Conservation (phyloP, 1,140 invertebrate genomes). For the Bombyx mandarina region DNA sequence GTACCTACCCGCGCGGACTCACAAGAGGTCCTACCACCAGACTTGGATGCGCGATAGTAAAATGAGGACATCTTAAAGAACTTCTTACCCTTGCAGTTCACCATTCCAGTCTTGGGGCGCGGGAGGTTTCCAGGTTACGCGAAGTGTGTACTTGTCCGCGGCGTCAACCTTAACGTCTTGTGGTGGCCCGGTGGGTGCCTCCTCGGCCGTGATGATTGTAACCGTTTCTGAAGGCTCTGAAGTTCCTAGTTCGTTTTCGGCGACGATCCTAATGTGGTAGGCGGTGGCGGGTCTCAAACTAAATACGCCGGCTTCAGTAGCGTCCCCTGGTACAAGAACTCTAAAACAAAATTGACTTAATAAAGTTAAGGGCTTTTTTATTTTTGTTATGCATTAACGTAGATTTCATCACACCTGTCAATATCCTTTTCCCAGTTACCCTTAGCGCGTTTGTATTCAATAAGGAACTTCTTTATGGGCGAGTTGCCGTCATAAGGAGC, state of each 20-base stretch:
- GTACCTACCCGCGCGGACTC: no score
- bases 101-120: slow-evolving; percentile 92
- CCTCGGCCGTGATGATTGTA: slow-evolving; percentile 94
- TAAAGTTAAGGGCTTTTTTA: neutral
- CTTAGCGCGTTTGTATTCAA: slow-evolving; percentile 94
- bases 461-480: slow-evolving; percentile 91
- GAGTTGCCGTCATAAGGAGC: slow-evolving; percentile 96
- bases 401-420: slow-evolving; percentile 51
- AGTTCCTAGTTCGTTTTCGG: slow-evolving; percentile 94
- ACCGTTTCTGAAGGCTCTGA: slow-evolving; percentile 93
- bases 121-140: slow-evolving; percentile 95
- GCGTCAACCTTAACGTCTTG: slow-evolving; percentile 89
- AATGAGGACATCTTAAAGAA: neutral
- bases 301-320: slow-evolving; percentile 89
- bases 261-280: slow-evolving; percentile 93
- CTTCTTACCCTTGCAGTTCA: slow-evolving; percentile 82
- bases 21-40: no score
- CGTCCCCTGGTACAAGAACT: slow-evolving; percentile 87
- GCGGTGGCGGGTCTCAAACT: slow-evolving; percentile 92
- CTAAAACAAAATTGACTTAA: slow-evolving; percentile 41
- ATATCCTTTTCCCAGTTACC: slow-evolving; percentile 88
- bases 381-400: neutral
- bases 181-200: slow-evolving; percentile 89
- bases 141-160: slow-evolving; percentile 91
- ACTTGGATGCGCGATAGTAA: neutral